Evolutionary conservation across 1,140 invertebrate genomes (phyloP).

Genomic region (Cydia splendana): DNA sequence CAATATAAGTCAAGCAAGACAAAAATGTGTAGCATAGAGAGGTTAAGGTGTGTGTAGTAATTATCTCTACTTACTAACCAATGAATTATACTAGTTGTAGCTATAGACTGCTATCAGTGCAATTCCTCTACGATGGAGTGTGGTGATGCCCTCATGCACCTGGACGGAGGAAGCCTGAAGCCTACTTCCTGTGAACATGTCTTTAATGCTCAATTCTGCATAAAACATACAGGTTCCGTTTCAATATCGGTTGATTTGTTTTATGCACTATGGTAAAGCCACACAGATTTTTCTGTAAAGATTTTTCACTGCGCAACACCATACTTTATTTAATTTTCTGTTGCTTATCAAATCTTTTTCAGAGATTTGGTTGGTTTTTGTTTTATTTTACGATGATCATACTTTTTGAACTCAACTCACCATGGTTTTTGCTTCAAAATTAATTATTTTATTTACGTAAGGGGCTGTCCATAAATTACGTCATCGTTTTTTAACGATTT

Average conservation of each 20-base stretch:
- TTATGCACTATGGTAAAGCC: background rate
- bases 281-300: too few relatives aligned
- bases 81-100: constrained; percentile 68
- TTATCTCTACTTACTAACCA: background rate
- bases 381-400: too few relatives aligned
- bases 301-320: too few relatives aligned
- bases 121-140: constrained; percentile 88
- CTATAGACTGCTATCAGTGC: constrained; percentile 91
- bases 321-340: too few relatives aligned
- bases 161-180: constrained; percentile 80
- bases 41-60: background rate
- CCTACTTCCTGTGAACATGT: constrained; percentile 86
- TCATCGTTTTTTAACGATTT: too few relatives aligned
- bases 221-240: constrained; percentile 84
- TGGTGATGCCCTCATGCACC: constrained; percentile 85
- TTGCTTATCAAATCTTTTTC: too few relatives aligned
- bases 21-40: background rate
- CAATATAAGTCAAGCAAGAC: too few relatives aligned
- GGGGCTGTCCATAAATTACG: too few relatives aligned
- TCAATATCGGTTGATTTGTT: background rate
- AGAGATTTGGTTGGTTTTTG: too few relatives aligned
- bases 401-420: too few relatives aligned
- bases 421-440: too few relatives aligned
- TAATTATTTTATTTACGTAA: too few relatives aligned
- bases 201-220: constrained; percentile 90